Conservation (phyloP, 2,888 invertebrate genomes). For the Galerucella nymphaeae region DNA sequence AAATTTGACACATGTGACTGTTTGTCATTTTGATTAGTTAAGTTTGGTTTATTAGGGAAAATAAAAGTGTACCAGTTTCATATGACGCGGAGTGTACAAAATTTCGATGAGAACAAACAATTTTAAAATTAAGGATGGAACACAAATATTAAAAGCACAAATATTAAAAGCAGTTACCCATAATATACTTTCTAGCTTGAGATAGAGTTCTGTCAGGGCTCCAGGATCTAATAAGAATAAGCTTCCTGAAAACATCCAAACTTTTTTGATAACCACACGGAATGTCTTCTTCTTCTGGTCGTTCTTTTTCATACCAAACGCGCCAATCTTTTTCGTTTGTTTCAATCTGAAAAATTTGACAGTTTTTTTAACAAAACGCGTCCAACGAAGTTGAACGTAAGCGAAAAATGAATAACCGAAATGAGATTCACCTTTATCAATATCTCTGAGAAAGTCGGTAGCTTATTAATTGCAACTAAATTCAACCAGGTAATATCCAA, state of each 20-base stretch:
- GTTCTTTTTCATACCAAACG: slow-evolving; percentile 91
- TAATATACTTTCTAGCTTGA: slow-evolving; percentile 91
- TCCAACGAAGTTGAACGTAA: too few relatives aligned
- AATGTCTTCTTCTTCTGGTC: slow-evolving; percentile 90
- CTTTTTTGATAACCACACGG: slow-evolving; percentile 90
- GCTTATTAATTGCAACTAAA: slow-evolving; percentile 90
- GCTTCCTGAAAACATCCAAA: slow-evolving; percentile 88
- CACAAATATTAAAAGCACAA: too few relatives aligned
- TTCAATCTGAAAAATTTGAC: slow-evolving; percentile 71
- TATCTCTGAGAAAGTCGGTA: slow-evolving; percentile 83
- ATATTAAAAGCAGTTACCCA: slow-evolving; percentile 67
- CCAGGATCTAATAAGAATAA: slow-evolving; percentile 90
- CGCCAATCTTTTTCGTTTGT: slow-evolving; percentile 90
- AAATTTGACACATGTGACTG: too few relatives aligned
- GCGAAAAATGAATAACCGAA: too few relatives aligned
- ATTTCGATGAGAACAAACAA: too few relatives aligned
- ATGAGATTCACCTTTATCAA: slow-evolving; percentile 72
- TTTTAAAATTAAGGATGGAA: too few relatives aligned
- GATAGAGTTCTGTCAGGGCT: slow-evolving; percentile 95
- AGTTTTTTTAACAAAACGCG: not conserved
- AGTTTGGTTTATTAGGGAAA: too few relatives aligned
- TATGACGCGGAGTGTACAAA: too few relatives aligned
- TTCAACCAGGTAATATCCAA: slow-evolving; percentile 96
- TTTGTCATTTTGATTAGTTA: too few relatives aligned
- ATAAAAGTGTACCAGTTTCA: too few relatives aligned